phyloP scores from a whole-genome alignment of 2,797 vertebrate genomes.

The Fratercula arctica region DNA sequence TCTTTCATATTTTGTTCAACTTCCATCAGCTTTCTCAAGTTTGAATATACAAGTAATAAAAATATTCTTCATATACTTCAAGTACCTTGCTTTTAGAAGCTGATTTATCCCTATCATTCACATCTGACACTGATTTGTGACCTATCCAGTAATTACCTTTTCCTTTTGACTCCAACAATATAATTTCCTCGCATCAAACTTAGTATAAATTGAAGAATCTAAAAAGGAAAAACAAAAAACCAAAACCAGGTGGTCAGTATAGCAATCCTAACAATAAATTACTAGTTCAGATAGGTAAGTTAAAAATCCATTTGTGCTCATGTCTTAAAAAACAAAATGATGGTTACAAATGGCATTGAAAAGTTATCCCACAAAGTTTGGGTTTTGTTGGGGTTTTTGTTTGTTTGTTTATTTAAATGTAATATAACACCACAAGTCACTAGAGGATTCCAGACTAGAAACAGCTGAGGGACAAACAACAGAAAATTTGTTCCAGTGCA shows the following conservation, averaged over 20 bases:
- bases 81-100: background rate
- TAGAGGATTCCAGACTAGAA: constrained; percentile 44
- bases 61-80: background rate
- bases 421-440: background rate
- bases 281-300: background rate
- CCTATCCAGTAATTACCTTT: constrained; percentile 66
- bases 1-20: background rate
- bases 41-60: background rate
- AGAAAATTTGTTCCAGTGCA: background rate
- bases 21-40: background rate
- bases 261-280: background rate
- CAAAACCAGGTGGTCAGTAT: background rate
- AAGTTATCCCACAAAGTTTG: background rate
- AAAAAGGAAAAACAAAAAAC: constrained; percentile 43
- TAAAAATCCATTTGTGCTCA: background rate
- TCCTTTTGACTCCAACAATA: constrained; percentile 66
- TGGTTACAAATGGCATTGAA: background rate
- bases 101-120: background rate
- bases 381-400: background rate
- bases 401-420: background rate
- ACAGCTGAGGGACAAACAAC: constrained; percentile 33
- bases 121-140: background rate
- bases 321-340: background rate
- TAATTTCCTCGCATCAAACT: constrained; percentile 71
- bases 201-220: constrained; percentile 76